phyloP scores from a whole-genome alignment of 1,140 invertebrate species.

The Anagrus nilaparvatae region DNA sequence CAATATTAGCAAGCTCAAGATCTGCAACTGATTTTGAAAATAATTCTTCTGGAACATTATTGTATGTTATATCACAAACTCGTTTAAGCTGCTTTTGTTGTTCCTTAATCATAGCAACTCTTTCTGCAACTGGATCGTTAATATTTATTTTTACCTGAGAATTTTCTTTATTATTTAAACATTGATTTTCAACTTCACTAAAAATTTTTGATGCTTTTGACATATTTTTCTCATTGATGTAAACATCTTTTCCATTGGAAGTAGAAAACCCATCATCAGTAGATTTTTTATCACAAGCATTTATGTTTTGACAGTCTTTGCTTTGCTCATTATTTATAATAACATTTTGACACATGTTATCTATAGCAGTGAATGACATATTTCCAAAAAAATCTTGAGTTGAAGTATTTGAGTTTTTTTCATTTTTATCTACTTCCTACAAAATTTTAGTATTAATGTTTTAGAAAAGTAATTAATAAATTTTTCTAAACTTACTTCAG shows the following conservation, averaged over 20 bases:
- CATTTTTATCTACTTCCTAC: conserved; percentile 2
- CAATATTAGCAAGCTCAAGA: conserved; percentile 28
- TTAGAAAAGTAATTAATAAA: background rate
- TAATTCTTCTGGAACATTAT: conserved; percentile 10
- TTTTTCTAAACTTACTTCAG: conserved; percentile 4
- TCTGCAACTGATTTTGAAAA: conserved; percentile 14
- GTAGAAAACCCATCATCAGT: conserved; percentile 26
- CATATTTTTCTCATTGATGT: conserved; percentile 29
- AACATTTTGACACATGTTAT: conserved; percentile 18
- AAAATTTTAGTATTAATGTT: conserved; percentile 4
- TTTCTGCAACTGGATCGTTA: conserved; percentile 10
- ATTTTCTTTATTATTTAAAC: too few relatives aligned
- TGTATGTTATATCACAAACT: conserved; percentile 1
- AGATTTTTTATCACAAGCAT: too few relatives aligned
- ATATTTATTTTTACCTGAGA: conserved; percentile 5
- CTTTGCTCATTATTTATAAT: too few relatives aligned
- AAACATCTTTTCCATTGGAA: conserved; percentile 35
- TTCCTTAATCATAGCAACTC: conserved; percentile 9
- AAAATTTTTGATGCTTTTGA: conserved; percentile 24
- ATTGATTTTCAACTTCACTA: conserved; percentile 21
- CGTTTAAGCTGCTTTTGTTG: conserved; percentile 9
- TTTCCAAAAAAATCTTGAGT: conserved; percentile 29
- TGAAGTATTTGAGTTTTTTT: conserved; percentile 18
- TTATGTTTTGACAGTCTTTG: too few relatives aligned
- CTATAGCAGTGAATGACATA: conserved; percentile 24